A percentile compares a stretch with the other conserved stretches of the same genome.
Evolutionary conservation across 2,797 vertebrate species (phyloP).

Genomic region (Eutrigla gurnardus): DNA sequence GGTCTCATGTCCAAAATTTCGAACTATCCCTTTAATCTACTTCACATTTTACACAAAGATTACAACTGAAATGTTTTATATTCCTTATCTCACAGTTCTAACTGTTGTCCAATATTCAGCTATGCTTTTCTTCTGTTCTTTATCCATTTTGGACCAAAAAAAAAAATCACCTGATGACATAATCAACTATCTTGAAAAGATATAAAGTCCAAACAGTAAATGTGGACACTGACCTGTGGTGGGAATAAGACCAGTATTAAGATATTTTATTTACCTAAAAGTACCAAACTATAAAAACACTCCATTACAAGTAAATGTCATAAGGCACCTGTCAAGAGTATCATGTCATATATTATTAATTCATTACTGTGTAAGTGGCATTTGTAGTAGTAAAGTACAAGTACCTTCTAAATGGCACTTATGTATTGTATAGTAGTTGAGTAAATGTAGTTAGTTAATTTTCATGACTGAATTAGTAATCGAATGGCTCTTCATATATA

Average conservation of each 20-base stretch:
- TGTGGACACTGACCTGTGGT: neutral
- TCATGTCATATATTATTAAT: neutral
- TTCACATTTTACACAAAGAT: neutral
- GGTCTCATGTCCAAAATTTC: too few species aligned
- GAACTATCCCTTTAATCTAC: too few species aligned
- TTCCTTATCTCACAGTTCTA: neutral
- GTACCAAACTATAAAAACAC: neutral
- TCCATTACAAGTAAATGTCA: neutral
- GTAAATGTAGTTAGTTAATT: neutral
- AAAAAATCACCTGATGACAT: neutral
- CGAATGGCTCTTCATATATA: neutral
- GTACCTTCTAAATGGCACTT: neutral
- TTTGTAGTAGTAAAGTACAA: neutral
- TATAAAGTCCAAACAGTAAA: neutral
- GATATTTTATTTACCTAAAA: neutral
- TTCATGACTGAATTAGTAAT: neutral
- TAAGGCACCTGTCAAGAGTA: neutral
- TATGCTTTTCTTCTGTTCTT: neutral
- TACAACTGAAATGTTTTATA: neutral
- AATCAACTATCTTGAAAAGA: neutral
- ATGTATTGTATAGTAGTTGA: neutral
- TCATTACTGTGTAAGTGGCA: too few species aligned
- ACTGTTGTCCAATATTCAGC: neutral
- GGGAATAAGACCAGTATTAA: neutral
- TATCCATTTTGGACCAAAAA: neutral